phyloP scores from a whole-genome alignment of 1,140 invertebrate species.

The Drosophila fuyamai region DNA sequence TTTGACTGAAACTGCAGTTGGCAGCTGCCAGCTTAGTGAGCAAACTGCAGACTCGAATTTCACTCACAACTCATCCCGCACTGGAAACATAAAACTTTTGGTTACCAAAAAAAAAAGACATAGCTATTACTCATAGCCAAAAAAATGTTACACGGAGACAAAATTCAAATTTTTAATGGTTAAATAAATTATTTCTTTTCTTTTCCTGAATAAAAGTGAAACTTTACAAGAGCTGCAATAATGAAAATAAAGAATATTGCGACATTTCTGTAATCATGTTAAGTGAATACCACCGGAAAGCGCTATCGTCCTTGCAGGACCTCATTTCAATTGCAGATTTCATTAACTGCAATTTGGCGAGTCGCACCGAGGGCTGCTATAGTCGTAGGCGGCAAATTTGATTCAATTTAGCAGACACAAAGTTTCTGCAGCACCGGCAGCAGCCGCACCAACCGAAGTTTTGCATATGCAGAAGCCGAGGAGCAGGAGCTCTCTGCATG shows the following conservation, averaged over 20 bases:
- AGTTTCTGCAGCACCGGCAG: conserved; percentile 12
- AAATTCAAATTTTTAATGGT: too few species aligned
- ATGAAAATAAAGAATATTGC: neutral
- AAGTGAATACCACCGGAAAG: conserved; percentile 37
- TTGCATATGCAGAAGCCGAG: conserved; percentile 28
- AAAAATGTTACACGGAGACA: neutral
- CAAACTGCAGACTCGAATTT: conserved; percentile 22
- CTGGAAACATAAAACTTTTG: conserved; percentile 1
- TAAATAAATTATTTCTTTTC: too few species aligned
- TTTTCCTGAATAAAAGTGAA: too few species aligned
- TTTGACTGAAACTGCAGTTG: conserved; percentile 34
- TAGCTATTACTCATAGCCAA: neutral
- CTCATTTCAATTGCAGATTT: conserved; percentile 61
- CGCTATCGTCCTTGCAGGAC: neutral
- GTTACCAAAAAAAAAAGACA: neutral
- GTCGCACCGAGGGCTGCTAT: conserved; percentile 5
- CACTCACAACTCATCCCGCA: conserved; percentile 14
- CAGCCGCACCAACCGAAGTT: conserved; percentile 36
- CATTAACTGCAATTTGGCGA: conserved; percentile 55
- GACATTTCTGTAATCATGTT: conserved; percentile 15
- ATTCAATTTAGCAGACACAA: conserved; percentile 57
- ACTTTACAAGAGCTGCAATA: too few species aligned
- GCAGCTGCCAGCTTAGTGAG: conserved; percentile 28
- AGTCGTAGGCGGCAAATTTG: conserved; percentile 26
- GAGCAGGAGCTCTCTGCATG: conserved; percentile 11